These are phyloP conservation scores for Pagrus major DNA, from an alignment of 2,113 vertebrate species.

Conservation along the genomic window DNA sequence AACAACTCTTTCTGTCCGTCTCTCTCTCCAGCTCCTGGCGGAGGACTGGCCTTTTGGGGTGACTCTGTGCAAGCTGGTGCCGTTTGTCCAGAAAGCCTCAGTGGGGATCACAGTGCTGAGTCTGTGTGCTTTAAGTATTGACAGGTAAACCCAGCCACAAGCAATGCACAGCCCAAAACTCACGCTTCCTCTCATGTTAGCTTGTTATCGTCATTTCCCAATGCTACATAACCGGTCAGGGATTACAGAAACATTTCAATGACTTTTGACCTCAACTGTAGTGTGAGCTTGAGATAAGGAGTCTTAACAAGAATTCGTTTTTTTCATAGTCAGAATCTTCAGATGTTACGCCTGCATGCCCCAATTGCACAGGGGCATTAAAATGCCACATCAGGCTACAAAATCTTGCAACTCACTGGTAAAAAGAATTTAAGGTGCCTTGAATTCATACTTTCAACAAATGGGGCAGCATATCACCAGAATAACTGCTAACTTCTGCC, in stretches of 20 bases:
- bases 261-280: constrained; percentile 1
- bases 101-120: constrained; percentile 98
- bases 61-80: constrained; percentile 94
- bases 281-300: background rate
- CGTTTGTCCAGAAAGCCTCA: constrained; percentile 97
- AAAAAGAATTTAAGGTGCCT: too few relatives aligned
- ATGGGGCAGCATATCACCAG: too few relatives aligned
- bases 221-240: background rate
- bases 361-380: too few relatives aligned
- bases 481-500: too few relatives aligned
- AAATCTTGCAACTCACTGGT: too few relatives aligned
- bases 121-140: constrained; percentile 96
- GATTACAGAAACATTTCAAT: background rate
- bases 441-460: too few relatives aligned
- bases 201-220: background rate
- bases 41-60: constrained; percentile 96
- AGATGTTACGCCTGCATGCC: too few relatives aligned
- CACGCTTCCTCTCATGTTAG: background rate
- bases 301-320: background rate
- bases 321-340: background rate
- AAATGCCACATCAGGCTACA: too few relatives aligned
- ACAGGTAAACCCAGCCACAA: constrained; percentile 85
- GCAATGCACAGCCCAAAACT: background rate
- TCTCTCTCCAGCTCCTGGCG: constrained; percentile 88
- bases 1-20: constrained; percentile 16